These are phyloP conservation scores for Priocnemis perturbator DNA, from an alignment of 2,888 invertebrate genomes.

Conservation along the genomic window DNA sequence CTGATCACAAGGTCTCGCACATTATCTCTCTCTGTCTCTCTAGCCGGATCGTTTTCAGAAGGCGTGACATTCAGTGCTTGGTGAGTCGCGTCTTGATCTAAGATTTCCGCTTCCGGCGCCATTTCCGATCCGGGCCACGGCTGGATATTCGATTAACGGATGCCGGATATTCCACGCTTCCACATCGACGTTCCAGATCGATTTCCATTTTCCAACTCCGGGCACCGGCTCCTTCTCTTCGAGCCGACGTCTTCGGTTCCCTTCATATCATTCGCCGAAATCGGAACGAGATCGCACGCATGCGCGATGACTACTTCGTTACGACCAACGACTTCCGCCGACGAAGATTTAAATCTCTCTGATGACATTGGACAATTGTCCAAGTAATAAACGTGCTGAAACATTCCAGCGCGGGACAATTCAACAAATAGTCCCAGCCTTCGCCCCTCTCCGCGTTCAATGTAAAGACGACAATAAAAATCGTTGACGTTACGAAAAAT, in stretches of 20 bases:
- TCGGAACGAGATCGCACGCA: neutral
- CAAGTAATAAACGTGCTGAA: too few relatives aligned
- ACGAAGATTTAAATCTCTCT: constrained; percentile 1
- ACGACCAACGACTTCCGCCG: too few relatives aligned
- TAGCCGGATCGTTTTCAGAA: too few relatives aligned
- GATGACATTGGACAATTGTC: too few relatives aligned
- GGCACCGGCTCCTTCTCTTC: neutral
- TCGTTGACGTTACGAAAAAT: neutral
- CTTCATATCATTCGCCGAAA: neutral
- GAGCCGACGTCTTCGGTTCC: neutral
- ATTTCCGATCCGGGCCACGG: constrained; percentile 46
- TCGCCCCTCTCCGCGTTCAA: too few relatives aligned
- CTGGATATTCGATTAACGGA: constrained; percentile 50
- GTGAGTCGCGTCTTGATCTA: constrained; percentile 36
- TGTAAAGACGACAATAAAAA: too few relatives aligned
- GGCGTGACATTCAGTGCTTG: neutral
- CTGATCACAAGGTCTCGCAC: too few relatives aligned
- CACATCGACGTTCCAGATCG: constrained; percentile 25
- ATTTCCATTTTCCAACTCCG: constrained; percentile 31
- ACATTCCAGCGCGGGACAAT: too few relatives aligned
- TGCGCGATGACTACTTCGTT: too few relatives aligned
- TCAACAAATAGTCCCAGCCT: too few relatives aligned
- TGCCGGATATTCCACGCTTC: constrained; percentile 39
- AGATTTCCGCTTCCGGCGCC: constrained; percentile 56
- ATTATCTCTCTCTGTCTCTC: too few relatives aligned